phyloP scores from a whole-genome alignment of 2,113 vertebrate species.

The Colistium nudipinnis region DNA sequence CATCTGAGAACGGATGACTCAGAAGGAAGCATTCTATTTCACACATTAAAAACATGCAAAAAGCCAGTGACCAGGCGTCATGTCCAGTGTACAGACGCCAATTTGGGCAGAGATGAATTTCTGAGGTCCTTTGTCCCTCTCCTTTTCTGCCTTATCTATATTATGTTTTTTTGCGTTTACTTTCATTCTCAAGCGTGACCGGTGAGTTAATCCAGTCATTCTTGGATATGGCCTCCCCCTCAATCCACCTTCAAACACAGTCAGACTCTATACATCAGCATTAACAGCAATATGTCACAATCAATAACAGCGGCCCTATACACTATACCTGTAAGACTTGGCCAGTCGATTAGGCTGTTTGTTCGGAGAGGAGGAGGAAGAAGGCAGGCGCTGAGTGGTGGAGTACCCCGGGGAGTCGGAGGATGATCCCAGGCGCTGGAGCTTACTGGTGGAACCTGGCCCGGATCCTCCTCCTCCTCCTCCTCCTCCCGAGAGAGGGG shows the following conservation, averaged over 20 bases:
- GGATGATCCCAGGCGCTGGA: slow-evolving; percentile 89
- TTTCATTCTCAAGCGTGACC: not conserved
- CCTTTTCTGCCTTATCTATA: not conserved
- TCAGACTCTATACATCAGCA: slow-evolving; percentile 3
- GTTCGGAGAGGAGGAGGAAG: slow-evolving; percentile 88
- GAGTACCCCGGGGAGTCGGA: slow-evolving; percentile 86
- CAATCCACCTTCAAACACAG: slow-evolving; percentile 11
- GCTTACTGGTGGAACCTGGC: slow-evolving; percentile 90
- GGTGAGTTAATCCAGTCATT: slow-evolving; percentile 11
- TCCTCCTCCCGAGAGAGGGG: slow-evolving; percentile 87
- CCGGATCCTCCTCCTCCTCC: slow-evolving; percentile 77
- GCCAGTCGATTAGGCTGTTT: slow-evolving; percentile 93
- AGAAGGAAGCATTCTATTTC: slow-evolving; percentile 6
- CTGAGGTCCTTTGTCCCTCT: slow-evolving; percentile 1
- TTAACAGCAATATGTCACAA: slow-evolving; percentile 14
- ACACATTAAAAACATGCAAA: not conserved
- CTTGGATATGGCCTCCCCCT: not conserved
- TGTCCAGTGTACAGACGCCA: not conserved
- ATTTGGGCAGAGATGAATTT: not conserved
- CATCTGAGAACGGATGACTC: not conserved
- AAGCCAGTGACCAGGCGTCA: not conserved
- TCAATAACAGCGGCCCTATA: slow-evolving; percentile 13
- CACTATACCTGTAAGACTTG: slow-evolving; percentile 93
- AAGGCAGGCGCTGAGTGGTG: slow-evolving; percentile 86
- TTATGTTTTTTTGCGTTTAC: slow-evolving; percentile 9